A percentile compares a stretch with the other conserved stretches of the same genome.
Evolutionary conservation across 1,140 invertebrate species (phyloP).

Genomic region (Rhysida immarginata): DNA sequence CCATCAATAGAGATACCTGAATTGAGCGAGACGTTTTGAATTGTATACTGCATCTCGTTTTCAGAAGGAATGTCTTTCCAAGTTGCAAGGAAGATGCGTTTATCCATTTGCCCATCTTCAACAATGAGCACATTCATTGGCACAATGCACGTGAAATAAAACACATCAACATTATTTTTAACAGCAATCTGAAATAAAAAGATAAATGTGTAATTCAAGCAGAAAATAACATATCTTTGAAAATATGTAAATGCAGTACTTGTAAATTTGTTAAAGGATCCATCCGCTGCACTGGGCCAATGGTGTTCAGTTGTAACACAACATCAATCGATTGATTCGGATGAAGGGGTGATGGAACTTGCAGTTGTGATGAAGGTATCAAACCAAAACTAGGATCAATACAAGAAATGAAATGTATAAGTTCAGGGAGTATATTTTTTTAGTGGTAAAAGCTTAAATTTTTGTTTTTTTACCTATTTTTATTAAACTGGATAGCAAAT

Average conservation of each 20-base stretch:
- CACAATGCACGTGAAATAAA: slow-evolving; percentile 90
- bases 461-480: slow-evolving; percentile 50
- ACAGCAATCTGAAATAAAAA: slow-evolving; percentile 60
- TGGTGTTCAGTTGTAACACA: slow-evolving; percentile 56
- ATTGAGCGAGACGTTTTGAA: slow-evolving; percentile 40
- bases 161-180: slow-evolving; percentile 97
- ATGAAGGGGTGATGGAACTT: slow-evolving; percentile 58
- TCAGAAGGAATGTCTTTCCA: slow-evolving; percentile 99
- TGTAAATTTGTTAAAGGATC: slow-evolving; percentile 92
- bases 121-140: slow-evolving; percentile 86
- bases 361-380: slow-evolving; percentile 61
- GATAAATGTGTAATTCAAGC: background rate
- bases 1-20: no score
- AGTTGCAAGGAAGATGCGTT: slow-evolving; percentile 87
- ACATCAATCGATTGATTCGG: slow-evolving; percentile 71
- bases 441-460: background rate
- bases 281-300: slow-evolving; percentile 90
- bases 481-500: slow-evolving; percentile 97
- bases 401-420: no score
- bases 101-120: slow-evolving; percentile 96
- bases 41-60: slow-evolving; percentile 88
- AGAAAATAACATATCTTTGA: no score
- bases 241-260: no score
- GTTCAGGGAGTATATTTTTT: no score
- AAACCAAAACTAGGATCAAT: slow-evolving; percentile 83